Conservation (phyloP, 1,140 invertebrate genomes). For the Bombyx mori region ASM3026992v2 NC_085121.1:3230501-3231000, state of each 20-base stretch:
- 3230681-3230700: too few species aligned
- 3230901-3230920: slow-evolving; percentile 79
- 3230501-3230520: too few species aligned
- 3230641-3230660: too few species aligned
- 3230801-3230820: slow-evolving; percentile 87
- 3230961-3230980: slow-evolving; percentile 35
- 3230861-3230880: slow-evolving; percentile 87
- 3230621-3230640: too few species aligned
- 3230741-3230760: slow-evolving; percentile 73
- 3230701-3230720: too few species aligned
- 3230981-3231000: not conserved
- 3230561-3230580: too few species aligned
- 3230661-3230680: too few species aligned
- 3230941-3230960: slow-evolving; percentile 36
- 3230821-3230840: slow-evolving; percentile 93
- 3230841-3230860: slow-evolving; percentile 85
- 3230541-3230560: too few species aligned
- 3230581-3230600: too few species aligned
- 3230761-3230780: slow-evolving; percentile 91
- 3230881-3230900: slow-evolving; percentile 89
- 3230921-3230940: slow-evolving; percentile 82
- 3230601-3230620: too few species aligned
- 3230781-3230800: slow-evolving; percentile 90
- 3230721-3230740: slow-evolving; percentile 44
- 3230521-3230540: not conserved